Conservation (phyloP, 2,888 invertebrate species). For the Zhuqinia jingwanae region DNA sequence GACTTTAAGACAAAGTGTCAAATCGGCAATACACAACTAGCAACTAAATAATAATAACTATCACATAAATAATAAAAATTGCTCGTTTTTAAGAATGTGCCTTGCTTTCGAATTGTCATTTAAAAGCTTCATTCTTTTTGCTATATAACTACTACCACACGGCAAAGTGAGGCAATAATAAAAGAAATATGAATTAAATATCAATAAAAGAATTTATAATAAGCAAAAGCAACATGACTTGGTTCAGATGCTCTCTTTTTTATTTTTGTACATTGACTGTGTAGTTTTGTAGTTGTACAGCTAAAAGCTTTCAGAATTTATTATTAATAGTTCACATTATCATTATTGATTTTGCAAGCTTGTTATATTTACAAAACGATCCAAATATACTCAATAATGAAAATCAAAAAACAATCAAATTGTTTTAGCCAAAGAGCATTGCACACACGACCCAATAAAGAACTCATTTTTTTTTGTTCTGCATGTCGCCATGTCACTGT, state of each 20-base stretch:
- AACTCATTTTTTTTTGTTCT: too few species aligned
- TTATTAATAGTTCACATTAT: too few species aligned
- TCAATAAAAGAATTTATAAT: constrained; percentile 20
- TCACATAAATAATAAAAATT: background rate
- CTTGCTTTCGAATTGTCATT: background rate
- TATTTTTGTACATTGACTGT: background rate
- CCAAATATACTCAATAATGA: too few species aligned
- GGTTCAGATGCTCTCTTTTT: background rate
- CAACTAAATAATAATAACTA: background rate
- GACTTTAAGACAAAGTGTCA: background rate
- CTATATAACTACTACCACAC: background rate
- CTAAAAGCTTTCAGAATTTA: too few species aligned
- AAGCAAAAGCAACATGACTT: constrained; percentile 16
- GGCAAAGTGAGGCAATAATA: background rate
- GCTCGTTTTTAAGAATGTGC: background rate
- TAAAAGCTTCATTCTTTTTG: background rate
- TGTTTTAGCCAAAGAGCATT: too few species aligned
- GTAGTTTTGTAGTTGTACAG: background rate
- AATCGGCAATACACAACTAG: background rate
- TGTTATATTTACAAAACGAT: too few species aligned
- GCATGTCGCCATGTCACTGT: too few species aligned
- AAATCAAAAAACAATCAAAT: too few species aligned
- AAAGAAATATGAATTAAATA: constrained; percentile 13
- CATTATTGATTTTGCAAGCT: background rate
- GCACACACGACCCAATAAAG: too few species aligned